Conservation (phyloP, 2,113 vertebrate species). For the Gallinago paraguaiae region DNA sequence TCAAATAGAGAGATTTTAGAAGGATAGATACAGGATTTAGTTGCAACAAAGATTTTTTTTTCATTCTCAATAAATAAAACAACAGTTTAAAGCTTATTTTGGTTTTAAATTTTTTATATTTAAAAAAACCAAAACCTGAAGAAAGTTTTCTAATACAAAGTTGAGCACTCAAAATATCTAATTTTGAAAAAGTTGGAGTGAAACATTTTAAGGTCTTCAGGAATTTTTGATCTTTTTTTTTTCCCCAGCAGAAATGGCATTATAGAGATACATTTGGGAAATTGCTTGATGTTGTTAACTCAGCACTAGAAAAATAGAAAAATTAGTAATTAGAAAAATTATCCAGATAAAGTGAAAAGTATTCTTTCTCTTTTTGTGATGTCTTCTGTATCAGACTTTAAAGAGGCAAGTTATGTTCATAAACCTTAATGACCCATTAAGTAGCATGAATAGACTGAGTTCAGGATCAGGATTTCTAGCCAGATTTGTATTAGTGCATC, state of each 20-base stretch:
- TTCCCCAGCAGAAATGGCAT: background rate
- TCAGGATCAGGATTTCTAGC: background rate
- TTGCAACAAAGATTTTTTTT: background rate
- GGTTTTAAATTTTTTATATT: background rate
- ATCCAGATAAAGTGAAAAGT: background rate
- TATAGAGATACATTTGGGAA: background rate
- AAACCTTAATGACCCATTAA: background rate
- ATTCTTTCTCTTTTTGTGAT: background rate
- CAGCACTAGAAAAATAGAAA: background rate
- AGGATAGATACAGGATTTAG: background rate
- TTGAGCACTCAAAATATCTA: background rate
- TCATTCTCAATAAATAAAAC: background rate
- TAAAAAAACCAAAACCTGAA: background rate
- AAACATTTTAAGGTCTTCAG: background rate
- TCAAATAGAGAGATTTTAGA: background rate
- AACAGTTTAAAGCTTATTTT: background rate
- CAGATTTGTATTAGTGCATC: background rate
- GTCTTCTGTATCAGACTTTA: background rate
- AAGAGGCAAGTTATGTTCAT: background rate
- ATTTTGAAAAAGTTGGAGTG: background rate
- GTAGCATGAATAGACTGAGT: background rate
- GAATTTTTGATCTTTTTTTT: background rate
- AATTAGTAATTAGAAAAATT: background rate
- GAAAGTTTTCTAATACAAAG: background rate
- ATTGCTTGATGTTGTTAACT: background rate